Evolutionary conservation across 2,888 invertebrate species (phyloP).

Genomic region (Drosophila niveifrons): DNA sequence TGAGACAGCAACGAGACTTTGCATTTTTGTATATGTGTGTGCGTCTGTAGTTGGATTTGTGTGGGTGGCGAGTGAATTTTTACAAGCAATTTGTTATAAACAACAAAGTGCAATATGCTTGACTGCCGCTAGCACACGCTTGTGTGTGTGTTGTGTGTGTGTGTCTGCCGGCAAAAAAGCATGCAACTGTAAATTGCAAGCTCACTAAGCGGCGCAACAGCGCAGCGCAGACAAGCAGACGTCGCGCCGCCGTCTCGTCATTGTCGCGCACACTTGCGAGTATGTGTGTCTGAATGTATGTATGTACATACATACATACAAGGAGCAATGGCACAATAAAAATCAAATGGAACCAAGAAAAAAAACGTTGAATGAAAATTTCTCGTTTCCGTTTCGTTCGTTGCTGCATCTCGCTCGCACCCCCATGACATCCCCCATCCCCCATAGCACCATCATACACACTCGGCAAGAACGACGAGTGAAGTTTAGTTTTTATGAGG

Average conservation of each 20-base stretch:
- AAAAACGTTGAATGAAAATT: slow-evolving; percentile 58
- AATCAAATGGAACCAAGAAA: slow-evolving; percentile 55
- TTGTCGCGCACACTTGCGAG: slow-evolving; percentile 24
- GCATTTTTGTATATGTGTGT: slow-evolving; percentile 14
- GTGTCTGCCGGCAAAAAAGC: slow-evolving; percentile 54
- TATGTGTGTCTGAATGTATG: slow-evolving; percentile 1
- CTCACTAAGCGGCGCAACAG: slow-evolving; percentile 23
- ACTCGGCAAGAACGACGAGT: slow-evolving; percentile 13
- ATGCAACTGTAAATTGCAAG: slow-evolving; percentile 50
- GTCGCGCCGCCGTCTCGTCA: slow-evolving; percentile 51
- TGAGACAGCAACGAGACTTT: slow-evolving; percentile 16
- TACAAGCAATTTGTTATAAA: slow-evolving; percentile 67
- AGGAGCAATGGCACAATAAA: slow-evolving; percentile 67
- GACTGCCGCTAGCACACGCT: slow-evolving; percentile 22
- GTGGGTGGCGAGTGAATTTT: slow-evolving; percentile 53
- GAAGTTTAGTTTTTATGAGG: slow-evolving; percentile 26
- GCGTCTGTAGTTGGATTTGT: slow-evolving; percentile 11
- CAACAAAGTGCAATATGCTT: slow-evolving; percentile 59
- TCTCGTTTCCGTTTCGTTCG: slow-evolving; percentile 55
- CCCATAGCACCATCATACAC: slow-evolving; percentile 13
- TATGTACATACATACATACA: slow-evolving; percentile 32
- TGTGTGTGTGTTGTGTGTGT: slow-evolving; percentile 15
- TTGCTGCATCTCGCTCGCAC: slow-evolving; percentile 32
- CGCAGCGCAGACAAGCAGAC: slow-evolving; percentile 35
- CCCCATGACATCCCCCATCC: slow-evolving; percentile 7